These are phyloP conservation scores for Propsilocerus akamusi DNA, from an alignment of 1,140 invertebrate genomes.

Conservation along the genomic window DNA sequence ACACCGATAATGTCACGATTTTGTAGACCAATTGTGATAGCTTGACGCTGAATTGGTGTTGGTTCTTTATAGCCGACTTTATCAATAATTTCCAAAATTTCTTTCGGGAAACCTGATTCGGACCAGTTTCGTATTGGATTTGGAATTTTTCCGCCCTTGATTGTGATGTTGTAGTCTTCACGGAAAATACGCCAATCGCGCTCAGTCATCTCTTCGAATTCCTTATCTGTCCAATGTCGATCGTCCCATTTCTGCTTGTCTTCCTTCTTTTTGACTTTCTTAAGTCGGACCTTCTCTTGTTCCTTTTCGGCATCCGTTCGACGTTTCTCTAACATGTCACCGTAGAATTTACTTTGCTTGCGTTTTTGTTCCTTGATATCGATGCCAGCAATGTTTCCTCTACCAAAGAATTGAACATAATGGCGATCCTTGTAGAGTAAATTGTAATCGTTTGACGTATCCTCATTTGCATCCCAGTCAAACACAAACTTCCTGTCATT, in stretches of 20 bases:
- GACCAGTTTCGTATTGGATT: conserved; percentile 91
- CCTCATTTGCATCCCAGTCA: conserved; percentile 98
- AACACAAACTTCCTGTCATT: conserved; percentile 99
- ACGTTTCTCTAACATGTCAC: conserved; percentile 84
- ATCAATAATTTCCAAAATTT: conserved; percentile 89
- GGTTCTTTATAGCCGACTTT: conserved; percentile 95
- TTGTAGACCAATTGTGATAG: conserved; percentile 96
- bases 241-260: conserved; percentile 99
- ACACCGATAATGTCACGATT: conserved; percentile 99
- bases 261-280: conserved; percentile 88
- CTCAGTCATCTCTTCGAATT: conserved; percentile 89
- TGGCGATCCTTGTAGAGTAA: conserved; percentile 90
- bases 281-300: conserved; percentile 86
- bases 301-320: conserved; percentile 94
- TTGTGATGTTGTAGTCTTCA: conserved; percentile 98
- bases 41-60: conserved; percentile 97
- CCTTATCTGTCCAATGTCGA: conserved; percentile 96
- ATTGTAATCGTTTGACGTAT: conserved; percentile 97
- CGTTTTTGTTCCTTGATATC: conserved; percentile 95
- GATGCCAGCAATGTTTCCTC: conserved; percentile 94
- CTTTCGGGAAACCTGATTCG: conserved; percentile 79
- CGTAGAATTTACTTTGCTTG: conserved; percentile 96
- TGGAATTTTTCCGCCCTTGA: conserved; percentile 94
- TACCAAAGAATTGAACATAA: conserved; percentile 92
- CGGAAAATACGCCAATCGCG: conserved; percentile 99